Evolutionary conservation across 1,140 invertebrate genomes (phyloP), one percentile per base, ranked within the genome.

Genomic region (Drosophila kanapiae): DNA sequence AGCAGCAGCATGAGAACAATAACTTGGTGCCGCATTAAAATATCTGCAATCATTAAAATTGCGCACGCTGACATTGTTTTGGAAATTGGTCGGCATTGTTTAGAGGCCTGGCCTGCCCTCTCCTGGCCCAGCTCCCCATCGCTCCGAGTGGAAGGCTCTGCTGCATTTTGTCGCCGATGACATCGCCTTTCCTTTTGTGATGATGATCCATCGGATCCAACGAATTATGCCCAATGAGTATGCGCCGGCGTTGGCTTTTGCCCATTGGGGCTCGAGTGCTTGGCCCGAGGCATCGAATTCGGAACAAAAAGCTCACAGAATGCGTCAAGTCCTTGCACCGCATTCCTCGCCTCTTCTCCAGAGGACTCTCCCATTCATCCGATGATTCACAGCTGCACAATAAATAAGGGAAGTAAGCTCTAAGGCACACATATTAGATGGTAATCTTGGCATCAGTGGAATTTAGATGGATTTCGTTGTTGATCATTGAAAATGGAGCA

Each of bases 21-120:
- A 79, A 74, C 85, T 82, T 80, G 74, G 51, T 80, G 86, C 75
- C 86, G 85, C 85, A 88, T 88, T 88, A 88, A 88, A 88, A 90
- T 88, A 88, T 88, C 85, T 88, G 85, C 85, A 88, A 88, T 85
- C 85, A 88, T 88, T 88, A 88, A 88, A 88, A 88, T 74, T 90
- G 85, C 78, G 81, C 81, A 90, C 81, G 85, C 85, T 88, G 84
- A 75, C 84, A 88, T 90, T 88, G 85, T 88, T 85, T 88, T 70
- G 33, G 71, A 70, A 78, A 86, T 82, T 67, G 57, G 42, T 80
- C 45, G 68, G 64, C 83, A 63, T 88, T 87, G 76, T 88, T 88
- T 83, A 72, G 80, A 82, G 74, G 57, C 62, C 72, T 54, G 48
- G 16, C 37, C 60, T 53, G 33, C 1, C 23, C 23, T 23, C 1